Conservation (phyloP, 2,113 vertebrate genomes). For the Heterocephalus glaber region DNA sequence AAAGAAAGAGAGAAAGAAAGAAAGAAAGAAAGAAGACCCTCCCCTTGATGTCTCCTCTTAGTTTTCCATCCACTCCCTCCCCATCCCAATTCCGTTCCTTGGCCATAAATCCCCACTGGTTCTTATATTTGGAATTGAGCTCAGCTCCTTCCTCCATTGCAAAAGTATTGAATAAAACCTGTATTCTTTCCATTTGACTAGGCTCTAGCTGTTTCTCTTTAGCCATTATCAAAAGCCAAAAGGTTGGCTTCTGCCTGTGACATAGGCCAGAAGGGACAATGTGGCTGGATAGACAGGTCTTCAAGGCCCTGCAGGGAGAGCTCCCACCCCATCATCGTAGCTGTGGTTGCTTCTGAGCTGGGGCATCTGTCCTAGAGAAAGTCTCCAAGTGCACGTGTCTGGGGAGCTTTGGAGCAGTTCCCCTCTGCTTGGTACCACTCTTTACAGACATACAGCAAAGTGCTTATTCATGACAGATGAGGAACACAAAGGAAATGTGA, state of each 20-base stretch:
- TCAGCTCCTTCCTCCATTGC: background rate
- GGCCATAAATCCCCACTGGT: background rate
- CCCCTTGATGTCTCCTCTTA: background rate
- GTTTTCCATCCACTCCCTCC: background rate
- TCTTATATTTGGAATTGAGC: background rate
- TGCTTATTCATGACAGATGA: background rate
- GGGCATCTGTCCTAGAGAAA: background rate
- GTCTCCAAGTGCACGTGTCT: background rate
- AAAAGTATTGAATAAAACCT: background rate
- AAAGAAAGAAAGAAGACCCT: background rate
- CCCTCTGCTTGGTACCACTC: background rate
- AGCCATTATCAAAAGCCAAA: background rate
- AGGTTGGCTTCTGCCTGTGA: background rate
- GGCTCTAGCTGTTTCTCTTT: background rate
- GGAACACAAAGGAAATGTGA: background rate
- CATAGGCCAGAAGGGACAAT: background rate
- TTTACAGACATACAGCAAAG: too few relatives aligned
- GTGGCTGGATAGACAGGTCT: background rate
- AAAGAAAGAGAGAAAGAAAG: background rate
- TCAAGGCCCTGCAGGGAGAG: background rate
- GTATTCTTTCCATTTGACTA: background rate
- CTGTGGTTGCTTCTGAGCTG: background rate
- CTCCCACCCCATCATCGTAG: rapidly evolving
- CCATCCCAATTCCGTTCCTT: too few relatives aligned
- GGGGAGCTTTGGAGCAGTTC: too few relatives aligned